Base-by-base conservation (phyloP, 2,113 vertebrate species). In the Lepus americanus region DNA sequence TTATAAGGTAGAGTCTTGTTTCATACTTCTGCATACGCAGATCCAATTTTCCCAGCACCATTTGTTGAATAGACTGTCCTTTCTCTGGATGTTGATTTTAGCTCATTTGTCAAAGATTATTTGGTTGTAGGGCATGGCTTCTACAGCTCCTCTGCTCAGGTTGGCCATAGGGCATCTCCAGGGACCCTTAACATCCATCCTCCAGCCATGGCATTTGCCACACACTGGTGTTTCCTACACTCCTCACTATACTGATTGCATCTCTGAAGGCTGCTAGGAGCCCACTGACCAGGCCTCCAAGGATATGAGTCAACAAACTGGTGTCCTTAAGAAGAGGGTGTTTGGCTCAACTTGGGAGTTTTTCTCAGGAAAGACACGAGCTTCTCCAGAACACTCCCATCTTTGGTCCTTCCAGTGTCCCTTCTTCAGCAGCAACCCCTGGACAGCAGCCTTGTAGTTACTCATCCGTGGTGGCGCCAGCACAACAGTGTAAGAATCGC, bases 301-400 rank as follows among this genome's bases (percentile, higher is more conserved):
- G 33, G 59, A 67, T 19, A 9, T 4, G 6, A 77, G n/a, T 83
- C n/a, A 73, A 59, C 33, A n/a, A 51, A 67, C 49, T 20, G 55
- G 61, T 14, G 22, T n/a, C 36, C 22, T 81, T 23, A 49, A 31
- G 22, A 36, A 77, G n/a, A 23, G 1, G 39, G 12, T 31, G 29
- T 70, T n/a, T 20, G 73, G 66, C 23, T 94, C 66, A 70, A 66
- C 33, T 6, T 55, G 63, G 44, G 44, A 64, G 69, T 10, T 66
- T 73, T 82, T 89, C 63, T 74, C 16, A 10, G 77, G 51, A 92
- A 90, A 74, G 64, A 61, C n/a, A 82, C n/a, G 64, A 36, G 25
- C 22, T 93, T 81, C 59, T 63, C 69, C n/a, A 19, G 20, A 59
- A 33, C 51, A 8, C n/a, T 63, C 44, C 53, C 19, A 6, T 39